Conservation (phyloP, 35 echinoderm and acorn worm genomes). For the Lytechinus variegatus region DNA sequence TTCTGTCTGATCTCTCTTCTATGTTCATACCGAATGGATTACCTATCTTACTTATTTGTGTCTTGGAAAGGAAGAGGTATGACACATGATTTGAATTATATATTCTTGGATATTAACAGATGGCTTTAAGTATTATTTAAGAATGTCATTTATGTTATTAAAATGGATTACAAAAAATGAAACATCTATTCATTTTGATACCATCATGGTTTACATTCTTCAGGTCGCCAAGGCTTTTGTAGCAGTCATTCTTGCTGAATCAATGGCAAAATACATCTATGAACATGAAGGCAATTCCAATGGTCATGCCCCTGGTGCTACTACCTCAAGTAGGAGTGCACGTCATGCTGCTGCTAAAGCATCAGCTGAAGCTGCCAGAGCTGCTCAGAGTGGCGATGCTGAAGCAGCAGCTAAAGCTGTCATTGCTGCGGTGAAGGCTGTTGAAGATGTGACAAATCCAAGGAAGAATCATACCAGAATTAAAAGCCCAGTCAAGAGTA, state of each 20-base stretch:
- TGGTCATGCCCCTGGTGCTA: constrained; percentile 2
- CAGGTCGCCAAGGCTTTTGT: constrained; percentile 80
- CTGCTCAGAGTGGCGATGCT: constrained; percentile 77
- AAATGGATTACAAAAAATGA: too few relatives aligned
- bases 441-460: constrained; percentile 45
- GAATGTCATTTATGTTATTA: too few relatives aligned
- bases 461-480: constrained; percentile 21
- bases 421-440: constrained; percentile 67
- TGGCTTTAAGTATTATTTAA: too few relatives aligned
- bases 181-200: too few relatives aligned
- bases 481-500: constrained; percentile 70
- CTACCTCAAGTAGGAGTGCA: background rate
- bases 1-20: too few relatives aligned
- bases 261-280: constrained; percentile 66
- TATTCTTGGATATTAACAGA: too few relatives aligned
- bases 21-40: too few relatives aligned
- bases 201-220: background rate
- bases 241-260: constrained; percentile 68
- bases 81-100: too few relatives aligned
- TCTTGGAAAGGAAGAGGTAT: too few relatives aligned
- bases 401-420: constrained; percentile 75
- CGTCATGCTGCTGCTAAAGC: constrained; percentile 68
- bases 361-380: constrained; percentile 70
- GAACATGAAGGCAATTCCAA: constrained; percentile 35
- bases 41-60: too few relatives aligned